phyloP scores from a whole-genome alignment of 2,797 vertebrate species.

The Manis pentadactyla region DNA sequence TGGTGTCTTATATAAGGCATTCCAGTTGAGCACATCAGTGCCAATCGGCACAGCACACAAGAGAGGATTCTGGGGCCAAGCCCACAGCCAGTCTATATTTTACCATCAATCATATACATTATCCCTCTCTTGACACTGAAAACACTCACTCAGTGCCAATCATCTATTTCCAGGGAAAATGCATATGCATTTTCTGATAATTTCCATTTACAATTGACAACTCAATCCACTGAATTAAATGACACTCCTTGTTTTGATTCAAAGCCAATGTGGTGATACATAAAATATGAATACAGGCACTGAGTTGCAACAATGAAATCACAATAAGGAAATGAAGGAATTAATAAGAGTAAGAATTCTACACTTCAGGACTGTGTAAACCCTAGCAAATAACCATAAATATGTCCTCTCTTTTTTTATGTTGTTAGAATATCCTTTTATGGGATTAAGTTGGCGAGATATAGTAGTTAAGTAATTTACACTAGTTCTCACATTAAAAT shows the following conservation, averaged over 20 bases:
- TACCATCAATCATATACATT: conserved; percentile 85
- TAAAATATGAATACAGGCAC: conserved; percentile 73
- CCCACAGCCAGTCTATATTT: conserved; percentile 83
- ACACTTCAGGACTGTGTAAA: background rate
- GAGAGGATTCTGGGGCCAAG: conserved; percentile 69
- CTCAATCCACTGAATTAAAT: conserved; percentile 79
- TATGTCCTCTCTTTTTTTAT: background rate
- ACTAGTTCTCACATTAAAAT: background rate
- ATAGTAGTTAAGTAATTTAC: background rate
- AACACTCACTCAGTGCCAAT: conserved; percentile 83
- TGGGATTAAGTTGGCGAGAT: background rate
- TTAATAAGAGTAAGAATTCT: conserved; percentile 41
- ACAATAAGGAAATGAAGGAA: conserved; percentile 60
- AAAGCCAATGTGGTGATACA: conserved; percentile 77
- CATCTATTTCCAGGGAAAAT: conserved; percentile 82
- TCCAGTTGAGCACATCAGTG: conserved; percentile 77
- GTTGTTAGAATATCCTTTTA: background rate
- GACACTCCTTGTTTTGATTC: conserved; percentile 73
- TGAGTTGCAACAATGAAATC: conserved; percentile 72
- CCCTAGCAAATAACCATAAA: background rate
- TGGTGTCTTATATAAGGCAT: conserved; percentile 64
- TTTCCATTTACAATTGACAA: conserved; percentile 83
- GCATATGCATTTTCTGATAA: conserved; percentile 76
- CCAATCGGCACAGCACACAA: conserved; percentile 24
- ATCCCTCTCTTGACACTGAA: conserved; percentile 82